Base-by-base conservation (phyloP, 2,113 vertebrate genomes). In the Phaethornis superciliosus region DNA sequence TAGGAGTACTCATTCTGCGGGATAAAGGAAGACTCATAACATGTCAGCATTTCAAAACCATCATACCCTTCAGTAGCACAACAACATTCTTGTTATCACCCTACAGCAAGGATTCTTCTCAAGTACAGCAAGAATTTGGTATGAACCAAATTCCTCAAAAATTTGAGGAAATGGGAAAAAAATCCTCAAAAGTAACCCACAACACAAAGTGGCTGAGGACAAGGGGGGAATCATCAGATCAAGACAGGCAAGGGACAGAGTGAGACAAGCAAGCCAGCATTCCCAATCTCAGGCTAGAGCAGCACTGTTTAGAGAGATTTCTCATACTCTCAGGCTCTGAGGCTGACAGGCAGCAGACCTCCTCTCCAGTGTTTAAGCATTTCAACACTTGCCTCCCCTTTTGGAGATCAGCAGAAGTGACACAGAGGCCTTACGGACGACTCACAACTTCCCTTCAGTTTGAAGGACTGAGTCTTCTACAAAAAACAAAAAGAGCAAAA, bases 11-110 rank as follows among this genome's bases (percentile, higher is more conserved):
- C 58, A n/a, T 60, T 74, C 68, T 82, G 42, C 0, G 7, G 71
- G 63, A 77, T 71, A 85, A 79, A 94, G 95, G 93, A 95, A 96
- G 89, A 96, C 79, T 84, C 17, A 20, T 32, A 81, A 88, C 75
- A 47, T 68, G 64, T 62, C 64, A 88, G 42, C n/a, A n/a, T 58
- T 84, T 88, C 64, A 79, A 91, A 91, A 74, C 55, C 60, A 63
- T 64, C 81, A 90, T 69, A 74, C 12, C 70, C 65, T 85, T 81
- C 7, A 10, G 63, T 54, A 93, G 79, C 92, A 86, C 63, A 89
- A 79, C 79, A 88, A 69, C 54, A 46, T 44, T 2, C 3, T 55
- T 42, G 30, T 76, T 86, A 78, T 78, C 64, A 42, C 62, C 91
- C 89, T 74, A 81, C 70, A 89, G 81, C 46, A 81, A 40, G 7